These are phyloP conservation scores for Periplaneta americana DNA, from an alignment of 1,140 invertebrate species.

Conservation along the genomic window DNA sequence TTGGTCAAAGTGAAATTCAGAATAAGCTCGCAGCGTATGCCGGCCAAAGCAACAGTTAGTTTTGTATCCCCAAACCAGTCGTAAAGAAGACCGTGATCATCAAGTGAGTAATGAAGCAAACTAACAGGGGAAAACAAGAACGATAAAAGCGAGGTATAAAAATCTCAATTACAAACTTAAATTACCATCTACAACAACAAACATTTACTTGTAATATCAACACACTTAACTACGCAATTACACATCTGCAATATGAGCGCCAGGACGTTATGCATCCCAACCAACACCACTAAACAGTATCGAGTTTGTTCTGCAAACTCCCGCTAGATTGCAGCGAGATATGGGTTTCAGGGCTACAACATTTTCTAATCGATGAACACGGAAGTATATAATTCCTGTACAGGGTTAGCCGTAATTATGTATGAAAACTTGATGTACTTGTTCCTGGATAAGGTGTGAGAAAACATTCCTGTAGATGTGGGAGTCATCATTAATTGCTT, in stretches of 20 bases:
- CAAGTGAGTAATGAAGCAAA: neutral
- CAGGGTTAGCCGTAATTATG: no score
- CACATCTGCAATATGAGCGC: neutral
- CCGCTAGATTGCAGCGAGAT: neutral
- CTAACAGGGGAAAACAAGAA: neutral
- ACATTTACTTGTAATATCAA: neutral
- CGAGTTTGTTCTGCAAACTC: neutral
- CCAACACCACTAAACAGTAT: neutral
- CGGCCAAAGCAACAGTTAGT: neutral
- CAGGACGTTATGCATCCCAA: neutral
- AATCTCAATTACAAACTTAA: neutral
- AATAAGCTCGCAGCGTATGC: no score
- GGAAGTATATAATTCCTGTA: neutral
- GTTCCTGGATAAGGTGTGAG: neutral
- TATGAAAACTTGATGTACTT: neutral
- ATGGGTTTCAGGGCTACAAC: neutral
- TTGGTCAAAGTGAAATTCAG: no score
- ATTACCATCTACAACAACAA: neutral
- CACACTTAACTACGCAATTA: neutral
- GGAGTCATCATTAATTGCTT: no score
- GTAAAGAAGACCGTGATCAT: neutral
- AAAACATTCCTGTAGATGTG: no score
- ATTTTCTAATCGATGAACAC: neutral
- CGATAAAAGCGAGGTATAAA: neutral
- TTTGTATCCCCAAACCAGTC: neutral